A percentile compares a stretch with the other conserved stretches of the same genome.
These are phyloP conservation scores for Sinocyclocheilus anophthalmus DNA, from an alignment of 2,113 vertebrate genomes.

Conservation along the genomic window DNA sequence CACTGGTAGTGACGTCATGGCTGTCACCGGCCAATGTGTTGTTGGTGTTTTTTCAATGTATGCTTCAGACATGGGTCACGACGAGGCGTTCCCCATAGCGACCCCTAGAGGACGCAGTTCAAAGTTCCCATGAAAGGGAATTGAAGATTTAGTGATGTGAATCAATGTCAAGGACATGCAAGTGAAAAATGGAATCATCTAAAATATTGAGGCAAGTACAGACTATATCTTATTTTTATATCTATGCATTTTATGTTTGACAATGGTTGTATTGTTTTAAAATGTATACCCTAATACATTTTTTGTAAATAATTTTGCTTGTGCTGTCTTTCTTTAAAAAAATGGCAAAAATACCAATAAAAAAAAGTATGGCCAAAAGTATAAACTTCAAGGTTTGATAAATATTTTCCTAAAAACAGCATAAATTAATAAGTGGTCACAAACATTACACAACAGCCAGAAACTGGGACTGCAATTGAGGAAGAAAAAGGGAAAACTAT, in stretches of 20 bases:
- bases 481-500: too few species aligned
- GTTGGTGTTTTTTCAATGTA: too few species aligned
- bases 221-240: neutral
- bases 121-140: too few species aligned
- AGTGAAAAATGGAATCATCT: neutral
- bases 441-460: neutral
- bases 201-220: neutral
- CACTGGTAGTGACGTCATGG: too few species aligned
- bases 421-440: neutral
- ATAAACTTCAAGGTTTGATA: neutral
- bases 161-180: neutral
- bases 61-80: too few species aligned
- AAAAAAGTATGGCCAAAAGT: neutral
- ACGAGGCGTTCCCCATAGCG: too few species aligned
- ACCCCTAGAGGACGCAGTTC: too few species aligned
- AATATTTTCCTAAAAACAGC: neutral
- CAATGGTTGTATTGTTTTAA: too few species aligned
- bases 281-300: too few species aligned
- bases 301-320: neutral
- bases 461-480: neutral
- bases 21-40: too few species aligned
- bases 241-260: neutral
- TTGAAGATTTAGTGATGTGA: neutral
- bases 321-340: neutral
- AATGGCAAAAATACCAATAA: neutral